These are phyloP conservation scores for Fundulus diaphanus DNA, from an alignment of 2,797 vertebrate genomes.

Conservation along the genomic window DNA sequence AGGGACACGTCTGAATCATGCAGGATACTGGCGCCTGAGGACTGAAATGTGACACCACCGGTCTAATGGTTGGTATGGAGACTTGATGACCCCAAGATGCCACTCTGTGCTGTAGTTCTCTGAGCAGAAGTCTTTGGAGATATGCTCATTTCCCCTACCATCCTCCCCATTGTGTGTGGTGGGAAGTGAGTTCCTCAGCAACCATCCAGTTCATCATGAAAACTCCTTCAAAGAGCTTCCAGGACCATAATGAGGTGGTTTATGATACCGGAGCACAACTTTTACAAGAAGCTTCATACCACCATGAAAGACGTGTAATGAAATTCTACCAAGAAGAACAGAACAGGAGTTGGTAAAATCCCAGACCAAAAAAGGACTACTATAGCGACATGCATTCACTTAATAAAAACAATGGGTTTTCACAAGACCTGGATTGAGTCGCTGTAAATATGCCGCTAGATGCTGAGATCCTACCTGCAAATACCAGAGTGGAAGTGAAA, in stretches of 20 bases:
- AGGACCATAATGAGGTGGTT: conserved; percentile 66
- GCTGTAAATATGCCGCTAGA: not conserved
- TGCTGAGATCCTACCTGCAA: not conserved
- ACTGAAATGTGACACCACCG: not conserved
- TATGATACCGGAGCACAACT: conserved; percentile 42
- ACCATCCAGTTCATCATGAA: conserved; percentile 55
- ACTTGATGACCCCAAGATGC: not conserved
- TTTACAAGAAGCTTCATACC: conserved; percentile 64
- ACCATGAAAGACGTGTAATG: conserved; percentile 41
- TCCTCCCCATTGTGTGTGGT: not conserved
- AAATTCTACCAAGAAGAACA: conserved; percentile 29
- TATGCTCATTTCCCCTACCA: not conserved
- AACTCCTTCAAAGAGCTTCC: conserved; percentile 47
- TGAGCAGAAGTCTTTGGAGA: not conserved
- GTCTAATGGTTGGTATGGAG: not conserved
- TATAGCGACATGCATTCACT: conserved; percentile 36
- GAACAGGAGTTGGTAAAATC: conserved; percentile 37
- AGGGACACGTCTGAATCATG: not conserved
- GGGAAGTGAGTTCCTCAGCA: conserved; percentile 27
- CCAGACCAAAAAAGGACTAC: conserved; percentile 42
- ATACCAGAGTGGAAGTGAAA: not conserved
- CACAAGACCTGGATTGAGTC: not conserved
- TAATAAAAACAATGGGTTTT: not conserved
- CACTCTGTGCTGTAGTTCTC: not conserved
- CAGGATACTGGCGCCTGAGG: not conserved